These are phyloP conservation scores for Crioceris asparagi DNA, from an alignment of 2,888 invertebrate species.

Conservation along the genomic window DNA sequence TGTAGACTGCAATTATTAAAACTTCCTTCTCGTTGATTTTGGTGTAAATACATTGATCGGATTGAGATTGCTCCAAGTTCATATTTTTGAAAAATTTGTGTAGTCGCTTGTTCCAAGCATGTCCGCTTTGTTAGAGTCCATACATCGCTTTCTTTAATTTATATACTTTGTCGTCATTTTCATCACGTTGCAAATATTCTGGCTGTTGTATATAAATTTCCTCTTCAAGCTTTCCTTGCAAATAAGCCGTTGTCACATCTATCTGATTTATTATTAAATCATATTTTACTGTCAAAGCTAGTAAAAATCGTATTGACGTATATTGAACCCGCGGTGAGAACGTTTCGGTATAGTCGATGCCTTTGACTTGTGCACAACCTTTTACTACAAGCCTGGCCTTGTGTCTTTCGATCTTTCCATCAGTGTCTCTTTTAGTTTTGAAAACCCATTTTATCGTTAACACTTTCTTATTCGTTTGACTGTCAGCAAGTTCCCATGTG, in stretches of 20 bases:
- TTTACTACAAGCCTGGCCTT: conserved; percentile 1
- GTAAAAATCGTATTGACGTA: too few relatives aligned
- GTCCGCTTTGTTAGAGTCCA: conserved; percentile 8
- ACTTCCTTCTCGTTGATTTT: conserved; percentile 12
- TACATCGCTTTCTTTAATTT: not conserved
- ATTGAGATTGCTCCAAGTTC: conserved; percentile 12
- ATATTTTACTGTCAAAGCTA: too few relatives aligned
- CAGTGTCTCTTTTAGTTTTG: too few relatives aligned
- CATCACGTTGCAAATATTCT: not conserved
- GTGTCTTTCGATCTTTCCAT: too few relatives aligned
- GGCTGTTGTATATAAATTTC: too few relatives aligned
- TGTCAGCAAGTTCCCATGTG: too few relatives aligned
- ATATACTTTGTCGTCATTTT: not conserved
- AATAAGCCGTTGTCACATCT: too few relatives aligned
- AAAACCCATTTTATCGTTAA: too few relatives aligned
- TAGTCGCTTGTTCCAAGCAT: conserved; percentile 4
- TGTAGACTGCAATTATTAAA: too few relatives aligned
- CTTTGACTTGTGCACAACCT: not conserved
- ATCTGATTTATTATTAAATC: too few relatives aligned
- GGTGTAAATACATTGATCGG: conserved; percentile 18
- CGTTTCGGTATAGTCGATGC: not conserved
- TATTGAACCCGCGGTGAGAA: not conserved
- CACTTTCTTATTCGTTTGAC: too few relatives aligned
- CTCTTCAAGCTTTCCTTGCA: too few relatives aligned
- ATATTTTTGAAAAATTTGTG: conserved; percentile 3